Conservation (phyloP, 2,113 vertebrate genomes). For the Chinchilla lanigera region DNA sequence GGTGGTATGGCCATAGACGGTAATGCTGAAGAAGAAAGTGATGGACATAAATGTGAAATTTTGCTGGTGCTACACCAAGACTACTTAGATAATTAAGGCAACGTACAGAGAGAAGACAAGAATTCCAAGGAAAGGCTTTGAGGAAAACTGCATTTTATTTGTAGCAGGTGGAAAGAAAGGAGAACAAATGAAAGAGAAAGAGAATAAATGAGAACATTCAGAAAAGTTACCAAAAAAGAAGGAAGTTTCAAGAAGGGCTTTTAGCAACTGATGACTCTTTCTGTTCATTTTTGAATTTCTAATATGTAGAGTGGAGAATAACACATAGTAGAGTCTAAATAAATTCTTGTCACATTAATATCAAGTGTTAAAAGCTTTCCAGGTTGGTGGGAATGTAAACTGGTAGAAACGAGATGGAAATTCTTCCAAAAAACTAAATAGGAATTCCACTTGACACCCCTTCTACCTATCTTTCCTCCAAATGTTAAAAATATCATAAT, state of each 20-base stretch:
- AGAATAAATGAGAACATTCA: background rate
- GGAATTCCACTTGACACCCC: background rate
- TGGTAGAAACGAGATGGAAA: background rate
- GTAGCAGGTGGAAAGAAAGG: background rate
- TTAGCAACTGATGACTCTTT: background rate
- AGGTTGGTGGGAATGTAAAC: background rate
- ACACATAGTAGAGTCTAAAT: background rate
- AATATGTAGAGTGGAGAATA: background rate
- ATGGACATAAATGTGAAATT: background rate
- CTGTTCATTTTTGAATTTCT: background rate
- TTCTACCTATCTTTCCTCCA: background rate
- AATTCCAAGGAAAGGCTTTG: background rate
- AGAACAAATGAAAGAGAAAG: background rate
- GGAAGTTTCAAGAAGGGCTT: background rate
- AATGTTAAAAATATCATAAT: background rate
- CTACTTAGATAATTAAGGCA: background rate
- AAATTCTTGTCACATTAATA: background rate
- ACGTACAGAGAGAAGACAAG: background rate
- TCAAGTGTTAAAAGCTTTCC: background rate
- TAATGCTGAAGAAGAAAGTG: background rate
- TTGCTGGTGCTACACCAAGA: background rate
- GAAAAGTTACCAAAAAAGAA: background rate
- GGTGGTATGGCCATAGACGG: too few relatives aligned
- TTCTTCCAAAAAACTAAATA: background rate
- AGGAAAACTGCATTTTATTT: background rate